Base-by-base conservation (phyloP, 2,113 vertebrate species). In the Plecotus auritus region DNA sequence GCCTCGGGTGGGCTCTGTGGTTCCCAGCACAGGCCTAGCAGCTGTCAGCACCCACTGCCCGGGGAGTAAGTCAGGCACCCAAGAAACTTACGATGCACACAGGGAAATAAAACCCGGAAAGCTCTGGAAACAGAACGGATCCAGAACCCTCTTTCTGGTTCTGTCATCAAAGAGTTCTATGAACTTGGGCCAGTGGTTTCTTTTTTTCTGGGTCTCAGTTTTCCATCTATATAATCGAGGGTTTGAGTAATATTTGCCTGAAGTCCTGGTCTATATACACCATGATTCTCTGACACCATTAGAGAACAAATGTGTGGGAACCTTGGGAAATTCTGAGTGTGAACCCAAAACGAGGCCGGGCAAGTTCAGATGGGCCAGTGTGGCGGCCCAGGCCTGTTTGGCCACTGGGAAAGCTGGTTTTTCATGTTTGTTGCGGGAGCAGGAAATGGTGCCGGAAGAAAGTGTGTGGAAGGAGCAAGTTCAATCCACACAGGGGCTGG, bases 341-440 rank as follows among this genome's bases (percentile, higher is more conserved):
- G 67, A 90, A 90, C 78, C 35, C 37, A n/a, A 69, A 81, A 67
- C 9, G 37, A 93, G 32, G 11, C 56, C 49, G 76, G 42, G 82
- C 42, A 49, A 69, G 35, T 20, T 59, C 23, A 32, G 40, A 22
- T 18, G 32, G 70, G 9, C 18, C 10, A 45, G 30, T 9, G 14
- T 28, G 56, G 35, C 45, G 13, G 10, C 59, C 2, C 2, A 3
- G 17, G 54, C 45, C 69, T 7, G 1, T 5, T 23, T 4, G 23
- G 20, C 54, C 56, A 59, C n/a, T 1, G 5, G 61, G 28, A 66
- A 94, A 14, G 17, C 54, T 45, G 23, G 23, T 37, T 12, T 64
- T 32, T 42, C 54, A 8, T 59, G 22, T 47, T 61, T 32, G 18
- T 40, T 76, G 51, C 13, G 30, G 28, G 17, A 61, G 26, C 20